phyloP scores from a whole-genome alignment of 2,113 vertebrate genomes.

The Neofelis nebulosa region DNA sequence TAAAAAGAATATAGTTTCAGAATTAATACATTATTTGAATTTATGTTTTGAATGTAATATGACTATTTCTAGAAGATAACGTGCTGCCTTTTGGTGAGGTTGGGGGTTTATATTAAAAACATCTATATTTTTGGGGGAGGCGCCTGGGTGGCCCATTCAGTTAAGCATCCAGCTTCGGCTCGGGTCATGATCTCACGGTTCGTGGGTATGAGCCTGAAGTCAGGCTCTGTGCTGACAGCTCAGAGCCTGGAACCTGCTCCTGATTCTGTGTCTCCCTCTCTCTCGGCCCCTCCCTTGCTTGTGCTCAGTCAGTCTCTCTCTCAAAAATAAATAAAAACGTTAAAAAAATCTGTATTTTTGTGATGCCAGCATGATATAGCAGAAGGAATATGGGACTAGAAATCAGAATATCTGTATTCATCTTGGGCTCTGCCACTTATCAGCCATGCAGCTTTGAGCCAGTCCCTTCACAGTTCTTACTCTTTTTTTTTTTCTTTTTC shows the following conservation, averaged over 20 bases:
- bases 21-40: neutral
- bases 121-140: neutral
- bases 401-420: neutral
- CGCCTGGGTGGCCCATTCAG: too few relatives aligned
- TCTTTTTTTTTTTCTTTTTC: neutral
- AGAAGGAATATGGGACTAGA: neutral
- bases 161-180: too few relatives aligned
- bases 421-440: neutral
- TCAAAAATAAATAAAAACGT: too few relatives aligned
- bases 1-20: constrained; percentile 14
- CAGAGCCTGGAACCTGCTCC: too few relatives aligned
- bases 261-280: too few relatives aligned
- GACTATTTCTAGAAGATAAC: neutral
- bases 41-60: constrained; percentile 18
- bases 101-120: neutral
- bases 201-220: too few relatives aligned
- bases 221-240: too few relatives aligned
- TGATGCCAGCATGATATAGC: neutral
- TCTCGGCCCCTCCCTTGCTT: too few relatives aligned
- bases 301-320: too few relatives aligned
- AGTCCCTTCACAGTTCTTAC: neutral
- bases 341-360: neutral
- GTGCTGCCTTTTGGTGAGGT: neutral
- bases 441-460: neutral
- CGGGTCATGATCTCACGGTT: too few relatives aligned